Base-by-base conservation (phyloP, 2,888 invertebrate genomes). In the Hirtodrosophila trivittata region DNA sequence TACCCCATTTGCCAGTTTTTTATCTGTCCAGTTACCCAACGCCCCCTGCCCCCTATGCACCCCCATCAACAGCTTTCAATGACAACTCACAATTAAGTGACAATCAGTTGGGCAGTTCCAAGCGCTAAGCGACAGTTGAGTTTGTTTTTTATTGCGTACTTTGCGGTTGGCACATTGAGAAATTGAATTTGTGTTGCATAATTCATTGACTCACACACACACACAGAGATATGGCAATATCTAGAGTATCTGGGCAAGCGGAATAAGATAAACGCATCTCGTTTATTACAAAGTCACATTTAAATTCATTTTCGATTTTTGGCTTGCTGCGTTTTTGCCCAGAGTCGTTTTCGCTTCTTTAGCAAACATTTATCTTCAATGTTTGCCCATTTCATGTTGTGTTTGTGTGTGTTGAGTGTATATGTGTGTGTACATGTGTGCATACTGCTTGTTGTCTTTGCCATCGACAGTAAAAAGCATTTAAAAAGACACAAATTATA, bases 281-380 rank as follows among this genome's bases (percentile, higher is more conserved):
- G 76, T 82, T 78, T 85, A 72, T 80, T 72, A 67, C 60, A 59
- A 54, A 78, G 59, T 71, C 80, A 65, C 83, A 82, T 82, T 82
- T 82, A 83, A 82, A 82, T 86, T 86, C 69, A 86, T 86, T 86
- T 86, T 83, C 69, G 60, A 76, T 76, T 81, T 77, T 83, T 70
- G 68, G 68, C 59, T 49, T 32, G 32, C 46, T 59, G 45, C 37
- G 62, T n/a, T n/a, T n/a, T n/a, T n/a, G n/a, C n/a, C n/a, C n/a
- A n/a, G n/a, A n/a, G n/a, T n/a, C n/a, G n/a, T 58, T 55, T 43
- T 38, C 35, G 56, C 42, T 37, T 26, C 39, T 55, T 45, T 38
- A 16, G 56, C 63, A 63, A 70, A 68, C 80, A 82, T 86, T 86
- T 80, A 72, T 82, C 74, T 83, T 76, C 74, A 59, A 66, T 51